Evolutionary conservation across 2,113 vertebrate genomes (phyloP), one percentile per base, ranked within the genome.

Genomic region (Pteruthius melanotis): DNA sequence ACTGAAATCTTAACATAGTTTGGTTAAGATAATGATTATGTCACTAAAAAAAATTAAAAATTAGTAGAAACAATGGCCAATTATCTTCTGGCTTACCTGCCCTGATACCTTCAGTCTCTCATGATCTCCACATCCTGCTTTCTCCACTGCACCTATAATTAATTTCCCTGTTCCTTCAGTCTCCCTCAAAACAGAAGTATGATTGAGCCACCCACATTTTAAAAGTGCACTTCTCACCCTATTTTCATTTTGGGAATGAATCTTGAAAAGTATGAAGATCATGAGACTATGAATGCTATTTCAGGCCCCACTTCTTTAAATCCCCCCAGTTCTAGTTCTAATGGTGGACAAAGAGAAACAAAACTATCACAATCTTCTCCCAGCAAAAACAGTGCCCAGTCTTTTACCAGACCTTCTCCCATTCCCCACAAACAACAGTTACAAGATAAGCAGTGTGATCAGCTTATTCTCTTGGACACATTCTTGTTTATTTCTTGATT

Each of bases 191-290:
- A 78, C 59, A 83, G 30, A 92, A 69, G 50, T 31, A 37, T 2
- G 21, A 50, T 1, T 50, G 23, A 83, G 61, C 66, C 18, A 15
- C 60, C 21, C 28, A 66, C n/a, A 42, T 82, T 66, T 86, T 49
- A 56, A 35, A 95, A 89, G 78, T 77, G 45, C 30, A 95, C 71
- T 96, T 93, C 76, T 63, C 83, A 77, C 68, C 47, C 89, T 63
- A 60, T 91, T 91, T 95, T 78, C 56, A 35, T 28, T 52, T 54
- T 2, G 53, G 84, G 69, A 91, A 75, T 37, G 11, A 74, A 33
- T 74, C 39, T 49, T 63, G 56, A 75, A 22, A 93, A 78, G 21
- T 23, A 59, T 18, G n/a, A 88, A 60, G 54, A 86, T 65, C 64
- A 87, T 33, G 15, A 93, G 50, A 87, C 63, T 61, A 49, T 1